Percentiles rank a stretch among this genome's conserved stretches.
Evolutionary conservation across 2,797 vertebrate genomes (phyloP).

Genomic region (Bothrops alternatus): DNA sequence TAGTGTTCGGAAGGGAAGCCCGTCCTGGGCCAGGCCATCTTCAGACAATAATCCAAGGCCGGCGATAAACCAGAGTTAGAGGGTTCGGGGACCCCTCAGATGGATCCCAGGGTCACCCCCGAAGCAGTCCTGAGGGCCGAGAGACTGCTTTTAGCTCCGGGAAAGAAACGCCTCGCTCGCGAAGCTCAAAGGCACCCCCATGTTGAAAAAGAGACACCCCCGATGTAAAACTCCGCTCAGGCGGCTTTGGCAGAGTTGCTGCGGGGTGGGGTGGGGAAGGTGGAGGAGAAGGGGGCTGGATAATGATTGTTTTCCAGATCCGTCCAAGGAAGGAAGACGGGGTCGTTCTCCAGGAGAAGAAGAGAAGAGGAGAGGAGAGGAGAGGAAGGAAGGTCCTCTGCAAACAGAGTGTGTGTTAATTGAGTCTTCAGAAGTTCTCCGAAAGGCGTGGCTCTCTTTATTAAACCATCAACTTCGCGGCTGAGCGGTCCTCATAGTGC

Average conservation of each 20-base stretch:
- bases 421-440: not conserved
- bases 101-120: too few relatives aligned
- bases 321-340: not conserved
- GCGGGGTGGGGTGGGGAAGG: not conserved
- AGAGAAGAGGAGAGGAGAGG: fast-evolving
- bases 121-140: not conserved
- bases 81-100: not conserved
- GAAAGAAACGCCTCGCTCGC: not conserved
- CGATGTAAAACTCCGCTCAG: not conserved
- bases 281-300: too few relatives aligned
- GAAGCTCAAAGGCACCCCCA: not conserved
- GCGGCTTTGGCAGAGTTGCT: not conserved
- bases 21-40: not conserved
- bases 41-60: not conserved
- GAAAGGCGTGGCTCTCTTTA: not conserved
- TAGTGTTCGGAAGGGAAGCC: not conserved
- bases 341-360: not conserved
- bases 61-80: not conserved
- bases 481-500: not conserved
- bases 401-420: not conserved
- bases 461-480: not conserved
- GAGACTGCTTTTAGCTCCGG: not conserved
- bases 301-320: not conserved
- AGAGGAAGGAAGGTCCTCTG: too few relatives aligned
- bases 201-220: not conserved